Conservation (phyloP, 2,113 vertebrate genomes). For the Microtus pennsylvanicus region DNA sequence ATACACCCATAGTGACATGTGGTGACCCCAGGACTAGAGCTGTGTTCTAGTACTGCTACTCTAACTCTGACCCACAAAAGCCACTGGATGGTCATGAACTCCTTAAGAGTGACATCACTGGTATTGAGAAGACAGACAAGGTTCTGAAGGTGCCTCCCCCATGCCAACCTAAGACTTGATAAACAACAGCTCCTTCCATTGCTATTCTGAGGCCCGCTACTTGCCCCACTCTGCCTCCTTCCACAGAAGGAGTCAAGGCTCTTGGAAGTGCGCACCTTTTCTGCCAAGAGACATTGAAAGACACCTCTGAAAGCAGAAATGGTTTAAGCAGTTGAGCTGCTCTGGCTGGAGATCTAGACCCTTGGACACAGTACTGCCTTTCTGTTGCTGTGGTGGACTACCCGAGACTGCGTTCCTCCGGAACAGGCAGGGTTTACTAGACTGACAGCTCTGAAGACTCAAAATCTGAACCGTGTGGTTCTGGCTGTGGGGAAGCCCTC, state of each 20-base stretch:
- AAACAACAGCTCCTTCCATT: not conserved
- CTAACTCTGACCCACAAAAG: not conserved
- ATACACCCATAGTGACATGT: not conserved
- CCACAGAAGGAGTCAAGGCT: accelerated
- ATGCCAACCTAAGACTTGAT: not conserved
- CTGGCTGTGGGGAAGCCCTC: not conserved
- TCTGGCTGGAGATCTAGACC: not conserved
- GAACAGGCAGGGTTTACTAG: not conserved
- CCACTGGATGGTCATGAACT: not conserved
- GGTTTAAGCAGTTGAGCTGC: not conserved
- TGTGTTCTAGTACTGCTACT: no score
- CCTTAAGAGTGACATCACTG: not conserved
- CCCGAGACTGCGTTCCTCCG: no score
- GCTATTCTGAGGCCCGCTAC: not conserved
- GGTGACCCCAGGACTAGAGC: not conserved
- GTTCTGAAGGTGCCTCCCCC: not conserved
- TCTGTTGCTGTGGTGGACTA: not conserved
- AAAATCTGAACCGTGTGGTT: not conserved
- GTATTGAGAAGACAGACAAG: not conserved
- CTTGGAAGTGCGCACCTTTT: not conserved
- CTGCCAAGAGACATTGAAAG: not conserved
- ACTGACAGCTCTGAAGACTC: not conserved
- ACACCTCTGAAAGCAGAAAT: not conserved
- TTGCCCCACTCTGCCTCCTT: no score
- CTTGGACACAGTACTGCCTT: not conserved